These are phyloP conservation scores for Lumbricus terrestris DNA, from an alignment of 2,888 invertebrate species.

Conservation along the genomic window DNA sequence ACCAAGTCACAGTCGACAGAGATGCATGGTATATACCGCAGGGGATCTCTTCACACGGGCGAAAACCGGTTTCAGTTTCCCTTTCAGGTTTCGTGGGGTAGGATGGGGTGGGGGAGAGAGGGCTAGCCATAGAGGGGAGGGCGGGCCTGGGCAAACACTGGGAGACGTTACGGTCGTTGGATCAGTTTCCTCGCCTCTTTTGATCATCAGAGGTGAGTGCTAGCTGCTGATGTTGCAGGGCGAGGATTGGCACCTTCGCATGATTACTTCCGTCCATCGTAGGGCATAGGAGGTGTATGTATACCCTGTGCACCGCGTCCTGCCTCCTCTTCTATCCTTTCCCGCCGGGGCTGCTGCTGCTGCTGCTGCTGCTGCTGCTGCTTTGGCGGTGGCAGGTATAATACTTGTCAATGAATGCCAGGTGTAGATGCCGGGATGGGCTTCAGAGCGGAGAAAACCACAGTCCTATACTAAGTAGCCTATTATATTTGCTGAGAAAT, in stretches of 20 bases:
- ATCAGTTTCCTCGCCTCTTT: neutral
- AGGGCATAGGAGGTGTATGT: too few relatives aligned
- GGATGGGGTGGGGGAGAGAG: neutral
- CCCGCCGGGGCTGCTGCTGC: neutral
- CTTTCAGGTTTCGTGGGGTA: neutral
- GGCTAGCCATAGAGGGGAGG: too few relatives aligned
- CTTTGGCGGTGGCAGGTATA: too few relatives aligned
- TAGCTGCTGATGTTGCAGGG: neutral
- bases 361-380: neutral
- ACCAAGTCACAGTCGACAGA: neutral
- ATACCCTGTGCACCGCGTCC: neutral
- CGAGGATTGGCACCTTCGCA: neutral
- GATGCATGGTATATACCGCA: neutral
- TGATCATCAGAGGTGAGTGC: neutral
- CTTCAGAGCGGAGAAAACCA: neutral
- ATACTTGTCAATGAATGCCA: neutral
- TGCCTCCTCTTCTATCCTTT: neutral
- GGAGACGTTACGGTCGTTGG: neutral
- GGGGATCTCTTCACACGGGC: neutral
- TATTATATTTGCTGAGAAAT: neutral
- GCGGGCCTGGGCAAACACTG: neutral
- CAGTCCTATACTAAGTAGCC: neutral
- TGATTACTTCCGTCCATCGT: neutral
- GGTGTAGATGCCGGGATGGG: neutral
- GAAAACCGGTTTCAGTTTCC: neutral